Evolutionary conservation across 2,797 vertebrate species (phyloP), one percentile per base, ranked within the genome.

Genomic region (Propithecus deckenii): DNA sequence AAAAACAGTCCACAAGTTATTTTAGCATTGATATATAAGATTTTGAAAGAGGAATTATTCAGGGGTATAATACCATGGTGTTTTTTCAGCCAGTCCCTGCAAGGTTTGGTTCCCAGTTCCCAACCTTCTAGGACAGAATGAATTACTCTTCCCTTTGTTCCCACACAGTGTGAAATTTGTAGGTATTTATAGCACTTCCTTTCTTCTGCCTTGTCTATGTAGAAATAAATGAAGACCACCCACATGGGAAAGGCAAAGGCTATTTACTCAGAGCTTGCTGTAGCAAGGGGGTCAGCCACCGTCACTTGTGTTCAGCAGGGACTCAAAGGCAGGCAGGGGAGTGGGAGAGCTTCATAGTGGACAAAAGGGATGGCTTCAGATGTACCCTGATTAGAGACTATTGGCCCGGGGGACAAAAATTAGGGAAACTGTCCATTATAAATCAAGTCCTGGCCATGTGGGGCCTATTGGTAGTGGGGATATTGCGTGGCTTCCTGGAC

Each of bases 121-220:
- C 72, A 83, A 5, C 32, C 48, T 83, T 90, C 50, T 20, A 25
- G 43, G 20, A 38, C 50, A 71, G 28, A 84, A 87, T 74, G 20
- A 86, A 72, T 85, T 86, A 59, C n/a, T 72, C 84, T 71, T 89
- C 84, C 71, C 5, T 92, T 72, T 52, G 69, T 90, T 86, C 28
- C 48, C 75, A 81, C 30, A 32, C 9, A 61, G 65, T 55, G 46
- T 80, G 88, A 89, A 89, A 89, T 94, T 32, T 96, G 43, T 69
- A 78, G 22, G 46, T 55, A 52, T 50, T 72, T 74, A 89, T 41
- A 67, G 75, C 69, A 28, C 46, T 86, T 89, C 50, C 57, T 71
- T 80, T 86, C 46, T 79, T 80, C 38, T 74, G 55, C 79, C 55
- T 76, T 96, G 18, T 86, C 67, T 86, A 15, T 28, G 50, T 79